Evolutionary conservation across 92 coral and sea anemone genomes (phyloP).

Genomic region (Meandrina meandrites): DNA sequence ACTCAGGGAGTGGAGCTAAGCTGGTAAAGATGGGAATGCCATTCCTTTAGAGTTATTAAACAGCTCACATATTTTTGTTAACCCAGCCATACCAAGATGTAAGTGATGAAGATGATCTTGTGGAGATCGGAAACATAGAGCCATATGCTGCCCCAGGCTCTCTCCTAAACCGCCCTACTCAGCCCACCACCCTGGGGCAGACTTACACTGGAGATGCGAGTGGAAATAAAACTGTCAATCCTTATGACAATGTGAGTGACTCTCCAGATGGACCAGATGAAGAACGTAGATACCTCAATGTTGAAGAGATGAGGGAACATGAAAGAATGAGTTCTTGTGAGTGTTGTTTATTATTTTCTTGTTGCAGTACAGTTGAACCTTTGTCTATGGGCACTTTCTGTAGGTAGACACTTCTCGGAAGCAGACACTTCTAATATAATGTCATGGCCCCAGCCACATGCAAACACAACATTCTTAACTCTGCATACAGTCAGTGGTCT

Average conservation of each 20-base stretch:
- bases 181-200: slow-evolving; percentile 52
- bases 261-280: slow-evolving; percentile 53
- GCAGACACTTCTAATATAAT: too few relatives aligned
- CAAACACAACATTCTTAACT: too few relatives aligned
- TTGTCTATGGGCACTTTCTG: too few relatives aligned
- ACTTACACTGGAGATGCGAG: slow-evolving; percentile 18
- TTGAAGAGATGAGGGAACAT: slow-evolving; percentile 39
- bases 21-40: too few relatives aligned
- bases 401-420: too few relatives aligned
- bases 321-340: slow-evolving; percentile 40
- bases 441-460: too few relatives aligned
- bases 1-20: too few relatives aligned
- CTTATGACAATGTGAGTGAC: slow-evolving; percentile 80
- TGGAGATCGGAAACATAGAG: slow-evolving; percentile 80
- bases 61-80: background rate
- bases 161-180: slow-evolving; percentile 61
- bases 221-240: slow-evolving; percentile 59
- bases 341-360: background rate
- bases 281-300: slow-evolving; percentile 47
- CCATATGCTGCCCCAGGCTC: slow-evolving; percentile 93
- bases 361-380: background rate
- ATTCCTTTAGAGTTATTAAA: background rate
- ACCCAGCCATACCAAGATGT: slow-evolving; percentile 45
- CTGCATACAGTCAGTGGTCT: too few relatives aligned
- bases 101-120: slow-evolving; percentile 89